Evolutionary conservation across 2,797 vertebrate genomes (phyloP).

Genomic region (Octomys mimax): DNA sequence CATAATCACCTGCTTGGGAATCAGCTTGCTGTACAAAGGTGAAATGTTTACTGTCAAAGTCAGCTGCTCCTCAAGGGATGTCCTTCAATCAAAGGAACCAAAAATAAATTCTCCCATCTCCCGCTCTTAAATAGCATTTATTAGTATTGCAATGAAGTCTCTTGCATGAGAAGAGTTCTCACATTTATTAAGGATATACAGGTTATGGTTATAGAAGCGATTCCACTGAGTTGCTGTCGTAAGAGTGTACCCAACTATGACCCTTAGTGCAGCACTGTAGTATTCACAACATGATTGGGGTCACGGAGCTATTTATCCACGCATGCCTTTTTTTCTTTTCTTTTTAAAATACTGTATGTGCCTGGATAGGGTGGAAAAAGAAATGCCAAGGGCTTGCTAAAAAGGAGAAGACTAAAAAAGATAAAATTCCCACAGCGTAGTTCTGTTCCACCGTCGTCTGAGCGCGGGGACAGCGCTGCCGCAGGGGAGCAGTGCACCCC

Average conservation of each 20-base stretch:
- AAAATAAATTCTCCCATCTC: constrained; percentile 75
- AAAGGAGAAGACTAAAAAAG: constrained; percentile 86
- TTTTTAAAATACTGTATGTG: constrained; percentile 81
- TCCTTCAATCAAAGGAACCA: constrained; percentile 62
- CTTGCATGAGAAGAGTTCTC: constrained; percentile 85
- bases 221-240: constrained; percentile 82
- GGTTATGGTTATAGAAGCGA: constrained; percentile 83
- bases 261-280: constrained; percentile 80
- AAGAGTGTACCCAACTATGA: constrained; percentile 78
- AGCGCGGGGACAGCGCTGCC: constrained; percentile 59
- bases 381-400: constrained; percentile 85
- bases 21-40: background rate
- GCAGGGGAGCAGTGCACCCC: constrained; percentile 78
- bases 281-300: constrained; percentile 83
- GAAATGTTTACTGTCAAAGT: background rate
- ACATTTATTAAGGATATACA: constrained; percentile 85
- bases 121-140: constrained; percentile 86
- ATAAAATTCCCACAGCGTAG: constrained; percentile 83
- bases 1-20: background rate
- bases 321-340: constrained; percentile 84
- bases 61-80: background rate
- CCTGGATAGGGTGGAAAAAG: constrained; percentile 82
- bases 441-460: constrained; percentile 76
- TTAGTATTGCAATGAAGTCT: constrained; percentile 84
- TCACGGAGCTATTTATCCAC: constrained; percentile 83